Evolutionary conservation across 1,140 invertebrate species (phyloP), one percentile per base, ranked within the genome.

Genomic region (Parasteatoda tepidariorum): DNA sequence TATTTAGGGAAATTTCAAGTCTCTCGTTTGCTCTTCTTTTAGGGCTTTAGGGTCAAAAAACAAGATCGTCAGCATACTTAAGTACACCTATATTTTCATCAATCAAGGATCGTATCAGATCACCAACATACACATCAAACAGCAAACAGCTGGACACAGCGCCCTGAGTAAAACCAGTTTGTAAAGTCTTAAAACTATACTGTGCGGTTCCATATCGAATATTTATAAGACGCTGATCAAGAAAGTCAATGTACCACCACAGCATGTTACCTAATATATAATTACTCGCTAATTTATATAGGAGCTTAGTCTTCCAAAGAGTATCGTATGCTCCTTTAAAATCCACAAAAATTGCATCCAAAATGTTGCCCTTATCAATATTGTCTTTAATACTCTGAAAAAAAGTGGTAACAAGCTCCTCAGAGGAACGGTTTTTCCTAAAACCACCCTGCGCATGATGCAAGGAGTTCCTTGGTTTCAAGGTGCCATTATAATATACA

Each of bases 141-240:
- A n/a, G n/a, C n/a, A n/a, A n/a, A n/a, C n/a, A n/a, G n/a, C n/a
- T n/a, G n/a, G n/a, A n/a, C n/a, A n/a, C n/a, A n/a, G n/a, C n/a
- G n/a, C n/a, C n/a, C n/a, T n/a, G n/a, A n/a, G n/a, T n/a, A n/a
- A n/a, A n/a, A 62, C 22, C 13, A 1, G 4, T 38, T 13, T 38
- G n/a, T 24, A 61, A 26, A 26, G 15, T 24, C 15, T 26, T 62
- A 24, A 75, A 62, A 22, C 57, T 62, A 34, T 18, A 41, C 2
- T 33, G 2, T 13, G n/a, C 26, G 1, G 1, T 55, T 22, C 26
- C 38, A 33, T 66, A 54, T 2, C 26, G 61, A 31, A 54, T 24
- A 34, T 78, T 78, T 54, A 54, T 66, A 67, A 66, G 62, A 7
- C 38, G 34, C 9, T 78, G 38, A 30, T 26, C 26, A 64, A 66